phyloP scores from a whole-genome alignment of 2,113 vertebrate species.

The Tenebrosternarchus preto region DNA sequence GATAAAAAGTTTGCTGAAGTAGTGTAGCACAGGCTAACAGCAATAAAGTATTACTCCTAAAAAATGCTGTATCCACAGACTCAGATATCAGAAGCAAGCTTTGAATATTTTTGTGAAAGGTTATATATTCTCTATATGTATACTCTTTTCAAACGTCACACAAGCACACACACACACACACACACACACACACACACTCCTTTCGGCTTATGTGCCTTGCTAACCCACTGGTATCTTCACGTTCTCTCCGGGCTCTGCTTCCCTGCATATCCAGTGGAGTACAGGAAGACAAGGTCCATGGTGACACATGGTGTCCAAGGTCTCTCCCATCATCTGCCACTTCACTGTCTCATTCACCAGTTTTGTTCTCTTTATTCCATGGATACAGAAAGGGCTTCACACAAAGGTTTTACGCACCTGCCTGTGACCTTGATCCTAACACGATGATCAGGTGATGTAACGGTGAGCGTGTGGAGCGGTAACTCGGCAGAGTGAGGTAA shows the following conservation, averaged over 20 bases:
- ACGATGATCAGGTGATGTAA: not conserved
- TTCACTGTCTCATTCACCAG: not conserved
- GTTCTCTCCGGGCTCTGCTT: slow-evolving; percentile 4
- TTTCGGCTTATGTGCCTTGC: not conserved
- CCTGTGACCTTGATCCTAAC: not conserved
- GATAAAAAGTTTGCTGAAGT: not conserved
- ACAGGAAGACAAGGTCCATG: slow-evolving; percentile 5
- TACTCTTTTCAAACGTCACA: not conserved
- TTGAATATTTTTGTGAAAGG: too few relatives aligned
- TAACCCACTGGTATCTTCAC: slow-evolving; percentile 3
- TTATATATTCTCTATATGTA: too few relatives aligned
- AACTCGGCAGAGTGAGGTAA: not conserved
- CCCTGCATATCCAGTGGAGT: slow-evolving; percentile 10
- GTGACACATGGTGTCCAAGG: slow-evolving; percentile 7
- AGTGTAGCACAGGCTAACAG: too few relatives aligned
- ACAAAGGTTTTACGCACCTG: too few relatives aligned
- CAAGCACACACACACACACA: slow-evolving; percentile 18
- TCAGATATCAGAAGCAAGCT: too few relatives aligned
- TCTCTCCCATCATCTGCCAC: not conserved
- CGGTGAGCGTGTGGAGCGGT: not conserved
- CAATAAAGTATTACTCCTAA: too few relatives aligned
- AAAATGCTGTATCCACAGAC: too few relatives aligned
- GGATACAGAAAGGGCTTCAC: not conserved
- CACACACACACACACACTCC: not conserved
- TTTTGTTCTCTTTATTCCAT: not conserved